Evolutionary conservation across 2,888 invertebrate species (phyloP).

Genomic region (Nephrotoma appendiculata): DNA sequence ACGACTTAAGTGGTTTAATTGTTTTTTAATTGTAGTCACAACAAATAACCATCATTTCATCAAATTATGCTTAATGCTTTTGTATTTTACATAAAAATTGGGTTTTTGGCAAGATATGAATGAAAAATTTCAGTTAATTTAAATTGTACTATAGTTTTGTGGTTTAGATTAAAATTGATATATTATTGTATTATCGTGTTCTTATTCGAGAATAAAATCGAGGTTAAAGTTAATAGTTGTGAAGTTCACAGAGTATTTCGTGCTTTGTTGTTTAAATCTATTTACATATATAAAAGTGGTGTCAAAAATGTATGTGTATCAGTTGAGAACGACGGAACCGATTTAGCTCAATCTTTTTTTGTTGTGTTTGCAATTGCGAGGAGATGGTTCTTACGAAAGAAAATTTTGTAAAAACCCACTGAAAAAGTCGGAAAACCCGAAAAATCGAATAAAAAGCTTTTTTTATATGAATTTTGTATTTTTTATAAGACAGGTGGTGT

Average conservation of each 20-base stretch:
- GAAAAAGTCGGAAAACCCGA: too few species aligned
- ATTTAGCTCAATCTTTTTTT: too few species aligned
- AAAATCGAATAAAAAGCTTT: too few species aligned
- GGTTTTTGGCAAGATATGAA: neutral
- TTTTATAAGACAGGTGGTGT: too few species aligned
- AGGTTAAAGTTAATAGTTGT: neutral
- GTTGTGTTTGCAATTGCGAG: too few species aligned
- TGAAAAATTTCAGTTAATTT: neutral
- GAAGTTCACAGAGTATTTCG: neutral
- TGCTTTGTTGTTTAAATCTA: neutral
- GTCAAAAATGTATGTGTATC: too few species aligned
- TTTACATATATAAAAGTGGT: too few species aligned
- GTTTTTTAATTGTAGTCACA: neutral
- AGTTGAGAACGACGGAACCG: too few species aligned
- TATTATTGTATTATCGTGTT: neutral
- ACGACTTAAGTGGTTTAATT: neutral
- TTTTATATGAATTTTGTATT: too few species aligned
- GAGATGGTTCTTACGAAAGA: too few species aligned
- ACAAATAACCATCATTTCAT: neutral
- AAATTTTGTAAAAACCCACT: too few species aligned
- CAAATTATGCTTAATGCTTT: neutral
- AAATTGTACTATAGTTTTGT: neutral
- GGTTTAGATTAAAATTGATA: neutral
- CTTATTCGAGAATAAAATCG: neutral
- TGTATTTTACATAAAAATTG: neutral